Conservation (phyloP, 2,888 invertebrate species). For the Eupelmus urozonus region DNA sequence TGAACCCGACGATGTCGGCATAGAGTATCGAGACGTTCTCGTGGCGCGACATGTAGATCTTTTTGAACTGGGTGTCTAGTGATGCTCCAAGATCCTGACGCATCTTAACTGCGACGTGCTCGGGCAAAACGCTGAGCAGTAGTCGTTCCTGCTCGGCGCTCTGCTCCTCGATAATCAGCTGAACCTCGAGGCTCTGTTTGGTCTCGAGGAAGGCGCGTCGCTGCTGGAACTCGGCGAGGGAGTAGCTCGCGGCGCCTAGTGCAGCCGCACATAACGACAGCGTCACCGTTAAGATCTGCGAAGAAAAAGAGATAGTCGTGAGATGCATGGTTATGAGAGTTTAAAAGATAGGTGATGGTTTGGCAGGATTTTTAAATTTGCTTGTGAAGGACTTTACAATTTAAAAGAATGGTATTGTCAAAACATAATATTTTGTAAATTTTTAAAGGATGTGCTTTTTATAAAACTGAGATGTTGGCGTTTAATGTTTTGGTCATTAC, state of each 20-base stretch:
- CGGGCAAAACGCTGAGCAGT: slow-evolving; percentile 93
- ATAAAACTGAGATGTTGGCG: too few species aligned
- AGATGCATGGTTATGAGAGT: too few species aligned
- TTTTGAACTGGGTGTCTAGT: slow-evolving; percentile 95
- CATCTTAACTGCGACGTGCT: slow-evolving; percentile 98
- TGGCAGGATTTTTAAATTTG: too few species aligned
- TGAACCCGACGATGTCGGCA: slow-evolving; percentile 98
- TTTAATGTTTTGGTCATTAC: too few species aligned
- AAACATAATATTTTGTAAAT: too few species aligned
- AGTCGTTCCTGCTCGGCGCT: slow-evolving; percentile 95
- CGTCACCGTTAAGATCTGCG: slow-evolving; percentile 70
- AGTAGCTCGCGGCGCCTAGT: slow-evolving; percentile 86
- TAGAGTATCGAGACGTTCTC: slow-evolving; percentile 98
- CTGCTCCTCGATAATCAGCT: slow-evolving; percentile 95
- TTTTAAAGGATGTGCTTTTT: too few species aligned
- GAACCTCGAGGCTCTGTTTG: slow-evolving; percentile 92
- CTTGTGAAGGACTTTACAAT: too few species aligned
- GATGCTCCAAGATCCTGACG: slow-evolving; percentile 92
- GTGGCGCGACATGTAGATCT: slow-evolving; percentile 97
- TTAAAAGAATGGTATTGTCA: too few species aligned
- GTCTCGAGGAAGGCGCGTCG: slow-evolving; percentile 93
- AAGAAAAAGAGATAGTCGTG: slow-evolving; percentile 2
- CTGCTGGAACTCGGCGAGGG: slow-evolving; percentile 90
- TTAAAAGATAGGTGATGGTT: too few species aligned
- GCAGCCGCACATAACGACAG: slow-evolving; percentile 81